These are phyloP conservation scores for Coptotermes formosanus DNA, from an alignment of 1,140 invertebrate genomes.

Conservation along the genomic window DNA sequence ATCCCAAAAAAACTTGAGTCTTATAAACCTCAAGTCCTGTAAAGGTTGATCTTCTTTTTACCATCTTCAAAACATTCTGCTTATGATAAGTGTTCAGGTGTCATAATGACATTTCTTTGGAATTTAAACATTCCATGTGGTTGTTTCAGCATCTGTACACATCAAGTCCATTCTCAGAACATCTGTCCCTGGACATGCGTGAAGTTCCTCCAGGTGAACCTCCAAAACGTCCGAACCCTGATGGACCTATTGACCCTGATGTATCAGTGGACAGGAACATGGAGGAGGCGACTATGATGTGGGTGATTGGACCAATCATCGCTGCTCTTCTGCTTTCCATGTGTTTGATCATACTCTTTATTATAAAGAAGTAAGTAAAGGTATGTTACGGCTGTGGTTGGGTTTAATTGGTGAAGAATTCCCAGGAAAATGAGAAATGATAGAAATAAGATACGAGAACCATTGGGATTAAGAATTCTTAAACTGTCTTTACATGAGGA, in stretches of 20 bases:
- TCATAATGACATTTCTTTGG: not conserved
- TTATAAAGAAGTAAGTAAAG: slow-evolving; percentile 63
- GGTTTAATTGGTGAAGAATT: too few relatives aligned
- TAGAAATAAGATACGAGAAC: too few relatives aligned
- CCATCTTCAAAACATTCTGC: too few relatives aligned
- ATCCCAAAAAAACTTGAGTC: too few relatives aligned
- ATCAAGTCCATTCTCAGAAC: slow-evolving; percentile 91
- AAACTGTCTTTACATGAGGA: too few relatives aligned
- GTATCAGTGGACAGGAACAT: slow-evolving; percentile 73
- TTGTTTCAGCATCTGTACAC: slow-evolving; percentile 77
- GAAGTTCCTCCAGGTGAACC: slow-evolving; percentile 83
- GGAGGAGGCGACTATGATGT: slow-evolving; percentile 80
- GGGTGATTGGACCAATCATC: slow-evolving; percentile 82
- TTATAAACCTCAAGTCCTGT: too few relatives aligned
- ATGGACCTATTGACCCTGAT: slow-evolving; percentile 68
- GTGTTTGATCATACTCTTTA: slow-evolving; percentile 73
- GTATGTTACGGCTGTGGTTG: too few relatives aligned
- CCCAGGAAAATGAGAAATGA: too few relatives aligned
- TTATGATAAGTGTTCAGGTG: too few relatives aligned
- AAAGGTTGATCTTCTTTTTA: too few relatives aligned
- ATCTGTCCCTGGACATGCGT: slow-evolving; percentile 82
- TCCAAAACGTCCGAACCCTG: slow-evolving; percentile 79
- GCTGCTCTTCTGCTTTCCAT: slow-evolving; percentile 74
- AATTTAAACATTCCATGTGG: not conserved
- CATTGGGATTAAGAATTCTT: too few relatives aligned